A percentile compares a stretch with the other conserved stretches of the same genome.
Evolutionary conservation across 2,113 vertebrate species (phyloP).

Genomic region (Balaeniceps rex): DNA sequence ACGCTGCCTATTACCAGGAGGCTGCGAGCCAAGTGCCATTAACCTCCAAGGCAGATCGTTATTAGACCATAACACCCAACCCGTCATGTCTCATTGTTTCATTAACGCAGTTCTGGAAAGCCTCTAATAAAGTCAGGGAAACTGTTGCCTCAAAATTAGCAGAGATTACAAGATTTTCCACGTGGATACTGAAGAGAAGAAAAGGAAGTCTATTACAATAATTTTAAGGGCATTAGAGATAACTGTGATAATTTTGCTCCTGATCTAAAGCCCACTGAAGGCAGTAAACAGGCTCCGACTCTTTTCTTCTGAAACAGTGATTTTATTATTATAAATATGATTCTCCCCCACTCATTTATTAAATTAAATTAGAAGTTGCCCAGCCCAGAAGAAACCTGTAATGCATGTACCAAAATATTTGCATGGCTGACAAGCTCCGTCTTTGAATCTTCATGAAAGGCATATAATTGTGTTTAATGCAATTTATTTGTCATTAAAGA

Average conservation of each 20-base stretch:
- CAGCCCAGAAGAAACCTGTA: constrained; percentile 48
- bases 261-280: constrained; percentile 48
- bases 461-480: constrained; percentile 67
- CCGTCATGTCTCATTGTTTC: constrained; percentile 59
- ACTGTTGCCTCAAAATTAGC: constrained; percentile 55
- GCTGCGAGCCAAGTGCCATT: constrained; percentile 33
- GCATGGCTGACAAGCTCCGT: constrained; percentile 51
- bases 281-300: constrained; percentile 31
- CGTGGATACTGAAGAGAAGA: constrained; percentile 7
- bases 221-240: constrained; percentile 52
- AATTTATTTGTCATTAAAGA: constrained; percentile 75
- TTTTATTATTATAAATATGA: constrained; percentile 70
- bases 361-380: constrained; percentile 60
- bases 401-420: constrained; percentile 59
- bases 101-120: constrained; percentile 62
- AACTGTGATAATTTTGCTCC: constrained; percentile 51
- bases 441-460: constrained; percentile 69
- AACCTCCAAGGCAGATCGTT: constrained; percentile 48
- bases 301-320: constrained; percentile 56
- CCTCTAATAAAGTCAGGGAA: constrained; percentile 50
- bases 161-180: constrained; percentile 52
- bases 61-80: constrained; percentile 49
- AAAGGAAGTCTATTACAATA: constrained; percentile 54
- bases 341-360: constrained; percentile 44
- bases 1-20: not conserved